A percentile compares a stretch with the other conserved stretches of the same genome.
These are phyloP conservation scores for Paratrypauchen microcephalus DNA, from an alignment of 2,797 vertebrate genomes.

Conservation along the genomic window DNA sequence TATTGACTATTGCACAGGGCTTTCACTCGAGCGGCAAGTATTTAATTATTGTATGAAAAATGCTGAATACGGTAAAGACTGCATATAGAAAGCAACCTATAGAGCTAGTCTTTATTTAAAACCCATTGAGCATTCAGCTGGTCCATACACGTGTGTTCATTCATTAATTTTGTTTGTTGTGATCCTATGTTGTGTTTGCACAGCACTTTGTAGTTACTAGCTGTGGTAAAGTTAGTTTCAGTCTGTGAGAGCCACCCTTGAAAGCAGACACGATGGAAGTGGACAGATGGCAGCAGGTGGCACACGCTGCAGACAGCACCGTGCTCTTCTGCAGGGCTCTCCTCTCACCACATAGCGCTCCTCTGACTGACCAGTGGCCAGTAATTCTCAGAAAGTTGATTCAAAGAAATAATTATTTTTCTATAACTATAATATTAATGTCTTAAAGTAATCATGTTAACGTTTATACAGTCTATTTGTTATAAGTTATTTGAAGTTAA, in stretches of 20 bases:
- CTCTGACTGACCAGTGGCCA: constrained; percentile 9
- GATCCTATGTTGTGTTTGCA: not conserved
- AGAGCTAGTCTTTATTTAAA: not conserved
- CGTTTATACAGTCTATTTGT: not conserved
- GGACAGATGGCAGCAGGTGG: constrained; percentile 82
- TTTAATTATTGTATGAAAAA: too few relatives aligned
- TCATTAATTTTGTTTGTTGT: not conserved
- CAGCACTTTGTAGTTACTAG: not conserved
- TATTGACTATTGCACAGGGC: too few relatives aligned
- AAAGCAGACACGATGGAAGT: constrained; percentile 75
- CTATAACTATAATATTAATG: too few relatives aligned
- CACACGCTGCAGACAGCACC: constrained; percentile 33
- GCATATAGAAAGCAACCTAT: too few relatives aligned
- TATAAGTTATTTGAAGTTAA: not conserved
- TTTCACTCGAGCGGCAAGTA: too few relatives aligned
- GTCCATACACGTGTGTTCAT: not conserved
- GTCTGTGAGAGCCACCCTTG: constrained; percentile 42
- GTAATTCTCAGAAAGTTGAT: not conserved
- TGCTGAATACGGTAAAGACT: too few relatives aligned
- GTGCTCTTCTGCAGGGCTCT: constrained; percentile 34
- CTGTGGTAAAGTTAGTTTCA: constrained; percentile 4
- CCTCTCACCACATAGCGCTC: constrained; percentile 22
- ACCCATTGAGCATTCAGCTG: not conserved
- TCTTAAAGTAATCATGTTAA: not conserved
- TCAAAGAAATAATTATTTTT: not conserved